Conservation (phyloP, 2,888 invertebrate species). For the Azorinus chamasolen region DNA sequence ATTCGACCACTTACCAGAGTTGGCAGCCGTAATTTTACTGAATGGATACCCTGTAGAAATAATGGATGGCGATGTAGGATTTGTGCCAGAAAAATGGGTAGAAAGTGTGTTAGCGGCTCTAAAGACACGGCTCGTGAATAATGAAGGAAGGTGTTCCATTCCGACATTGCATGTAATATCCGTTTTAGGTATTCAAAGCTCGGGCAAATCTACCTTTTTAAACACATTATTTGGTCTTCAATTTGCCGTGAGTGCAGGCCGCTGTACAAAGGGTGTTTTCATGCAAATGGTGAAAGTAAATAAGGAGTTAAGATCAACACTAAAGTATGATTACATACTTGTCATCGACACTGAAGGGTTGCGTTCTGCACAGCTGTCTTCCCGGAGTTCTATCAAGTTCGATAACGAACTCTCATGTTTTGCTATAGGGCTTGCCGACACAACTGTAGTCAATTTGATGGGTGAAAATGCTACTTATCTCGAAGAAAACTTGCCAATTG, state of each 20-base stretch:
- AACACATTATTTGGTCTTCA: conserved; percentile 57
- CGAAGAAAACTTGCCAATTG: conserved; percentile 33
- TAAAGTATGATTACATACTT: conserved; percentile 27
- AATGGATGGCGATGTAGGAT: conserved; percentile 41
- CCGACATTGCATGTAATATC: conserved; percentile 29
- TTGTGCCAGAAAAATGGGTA: conserved; percentile 36
- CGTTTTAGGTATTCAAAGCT: conserved; percentile 52
- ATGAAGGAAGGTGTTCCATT: not conserved
- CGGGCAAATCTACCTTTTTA: conserved; percentile 55
- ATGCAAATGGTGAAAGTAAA: conserved; percentile 23
- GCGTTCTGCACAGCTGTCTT: conserved; percentile 33
- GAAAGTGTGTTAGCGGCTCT: conserved; percentile 17
- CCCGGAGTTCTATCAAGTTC: not conserved
- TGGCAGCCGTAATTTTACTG: conserved; percentile 17
- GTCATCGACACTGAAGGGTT: conserved; percentile 55
- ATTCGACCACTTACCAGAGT: not conserved
- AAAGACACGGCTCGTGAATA: no score
- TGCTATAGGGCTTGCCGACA: conserved; percentile 40
- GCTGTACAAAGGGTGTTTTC: conserved; percentile 54
- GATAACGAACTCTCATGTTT: conserved; percentile 56
- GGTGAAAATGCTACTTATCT: conserved; percentile 46
- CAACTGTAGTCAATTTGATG: conserved; percentile 39
- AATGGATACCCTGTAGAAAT: conserved; percentile 45
- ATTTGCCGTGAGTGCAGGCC: conserved; percentile 42
- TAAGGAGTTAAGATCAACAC: not conserved